Evolutionary conservation across 2,113 vertebrate genomes (phyloP), one percentile per base, ranked within the genome.

Genomic region (Oceanodroma tethys): DNA sequence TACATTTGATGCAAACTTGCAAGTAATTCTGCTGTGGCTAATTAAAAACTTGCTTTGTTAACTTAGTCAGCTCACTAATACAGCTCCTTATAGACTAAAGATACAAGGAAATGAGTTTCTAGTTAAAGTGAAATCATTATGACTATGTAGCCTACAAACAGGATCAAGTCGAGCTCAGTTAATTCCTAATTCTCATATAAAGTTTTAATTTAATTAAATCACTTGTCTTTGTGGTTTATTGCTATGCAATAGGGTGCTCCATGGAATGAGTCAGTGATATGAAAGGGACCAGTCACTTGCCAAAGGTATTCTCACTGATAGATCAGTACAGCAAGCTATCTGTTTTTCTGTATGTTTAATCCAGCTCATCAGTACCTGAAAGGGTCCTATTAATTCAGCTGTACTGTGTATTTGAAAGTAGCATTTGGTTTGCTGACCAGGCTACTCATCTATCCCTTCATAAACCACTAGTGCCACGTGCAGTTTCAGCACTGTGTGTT

Each of bases 21-120:
- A 79, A 94, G 60, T 60, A 79, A 70, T 87, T 91, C 80, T 95
- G 40, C 68, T 62, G 36, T 65, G 53, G 43, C 76, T 92, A 85
- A 91, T 95, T 86, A 91, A 95, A 96, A 82, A 89, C 32, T 89
- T 63, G 36, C 53, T 62, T 84, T 86, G 52, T 68, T 93, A 84
- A 74, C 40, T 91, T 81, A 59, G 50, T 52, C 50, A 52, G 40
- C 72, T 86, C 22, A 14, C n/a, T 89, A 79, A 50, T 81, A 30
- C 34, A 84, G 65, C 32, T 93, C 70, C 87, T 79, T 80, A 26
- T 17, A 90, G 87, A 79, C 81, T 65, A 40, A 72, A 59, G 67
- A 62, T 65, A 73, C 8, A 26, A 71, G 62, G 76, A 91, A 91
- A 38, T 73, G 20, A 66, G 13, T 65, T 92, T 78, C 80, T 91